These are phyloP conservation scores for Eupeodes luniger DNA, from an alignment of 2,888 invertebrate genomes.

Conservation along the genomic window DNA sequence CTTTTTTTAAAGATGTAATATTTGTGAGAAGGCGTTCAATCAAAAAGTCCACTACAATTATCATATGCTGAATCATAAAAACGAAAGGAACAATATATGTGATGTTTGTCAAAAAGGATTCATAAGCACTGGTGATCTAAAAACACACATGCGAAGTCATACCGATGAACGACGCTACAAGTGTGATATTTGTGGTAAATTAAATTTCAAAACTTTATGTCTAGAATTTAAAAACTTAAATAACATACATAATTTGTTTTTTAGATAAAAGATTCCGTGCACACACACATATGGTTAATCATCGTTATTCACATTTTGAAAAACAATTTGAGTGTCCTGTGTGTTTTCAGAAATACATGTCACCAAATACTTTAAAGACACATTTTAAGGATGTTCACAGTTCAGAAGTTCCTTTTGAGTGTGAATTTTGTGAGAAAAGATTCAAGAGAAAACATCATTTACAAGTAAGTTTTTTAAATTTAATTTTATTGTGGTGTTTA, in stretches of 20 bases:
- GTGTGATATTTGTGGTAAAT: constrained; percentile 79
- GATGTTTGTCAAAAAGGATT: constrained; percentile 79
- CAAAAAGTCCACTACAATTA: constrained; percentile 79
- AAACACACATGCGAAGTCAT: constrained; percentile 78
- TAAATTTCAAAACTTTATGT: background rate
- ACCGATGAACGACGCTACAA: constrained; percentile 79
- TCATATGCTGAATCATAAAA: constrained; percentile 79
- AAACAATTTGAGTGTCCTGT: constrained; percentile 78
- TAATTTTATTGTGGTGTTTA: too few species aligned
- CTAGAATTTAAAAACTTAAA: too few species aligned
- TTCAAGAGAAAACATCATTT: constrained; percentile 80
- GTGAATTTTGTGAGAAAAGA: constrained; percentile 78
- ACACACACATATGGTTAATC: constrained; percentile 79
- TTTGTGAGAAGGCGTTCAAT: constrained; percentile 79
- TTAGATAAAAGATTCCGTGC: constrained; percentile 79
- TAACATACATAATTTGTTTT: background rate
- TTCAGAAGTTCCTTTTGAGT: constrained; percentile 78
- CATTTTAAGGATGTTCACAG: constrained; percentile 79
- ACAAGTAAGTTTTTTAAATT: constrained; percentile 62
- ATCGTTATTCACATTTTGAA: constrained; percentile 79
- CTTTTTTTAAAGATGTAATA: constrained; percentile 72
- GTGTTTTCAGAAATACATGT: constrained; percentile 79
- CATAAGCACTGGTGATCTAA: constrained; percentile 78
- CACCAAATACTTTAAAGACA: constrained; percentile 78
- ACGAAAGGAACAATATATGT: constrained; percentile 79